Evolutionary conservation across 2,113 vertebrate species (phyloP).

Genomic region (Felis catus): DNA sequence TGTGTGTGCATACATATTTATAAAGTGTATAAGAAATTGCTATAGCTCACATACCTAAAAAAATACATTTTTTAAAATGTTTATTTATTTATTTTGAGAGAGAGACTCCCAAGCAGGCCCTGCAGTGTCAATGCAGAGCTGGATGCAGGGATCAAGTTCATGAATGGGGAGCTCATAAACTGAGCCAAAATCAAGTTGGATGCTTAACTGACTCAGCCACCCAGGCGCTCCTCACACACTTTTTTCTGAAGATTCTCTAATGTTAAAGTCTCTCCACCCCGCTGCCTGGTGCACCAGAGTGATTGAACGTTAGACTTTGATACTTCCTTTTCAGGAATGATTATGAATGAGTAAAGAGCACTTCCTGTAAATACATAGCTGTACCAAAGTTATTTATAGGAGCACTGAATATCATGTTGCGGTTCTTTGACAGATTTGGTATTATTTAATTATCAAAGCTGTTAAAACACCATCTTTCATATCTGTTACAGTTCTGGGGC

Average conservation of each 20-base stretch:
- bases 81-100: too few species aligned
- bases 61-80: too few species aligned
- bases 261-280: neutral
- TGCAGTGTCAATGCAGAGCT: too few species aligned
- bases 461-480: neutral
- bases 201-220: too few species aligned
- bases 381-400: neutral
- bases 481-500: neutral
- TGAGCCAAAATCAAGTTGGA: too few species aligned
- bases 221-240: neutral
- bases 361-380: neutral
- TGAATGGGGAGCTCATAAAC: too few species aligned
- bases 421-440: neutral
- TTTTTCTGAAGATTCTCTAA: neutral
- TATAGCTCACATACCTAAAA: neutral
- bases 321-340: neutral
- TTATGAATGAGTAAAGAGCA: neutral
- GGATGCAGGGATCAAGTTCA: too few species aligned
- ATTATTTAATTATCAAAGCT: slow-evolving; percentile 7
- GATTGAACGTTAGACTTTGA: neutral
- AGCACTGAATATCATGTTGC: neutral
- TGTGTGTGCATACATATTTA: neutral
- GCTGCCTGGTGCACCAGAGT: neutral
- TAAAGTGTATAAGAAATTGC: neutral
- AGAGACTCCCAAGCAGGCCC: too few species aligned